Conservation (phyloP, 2,113 vertebrate genomes). For the Chrysemys picta region DNA sequence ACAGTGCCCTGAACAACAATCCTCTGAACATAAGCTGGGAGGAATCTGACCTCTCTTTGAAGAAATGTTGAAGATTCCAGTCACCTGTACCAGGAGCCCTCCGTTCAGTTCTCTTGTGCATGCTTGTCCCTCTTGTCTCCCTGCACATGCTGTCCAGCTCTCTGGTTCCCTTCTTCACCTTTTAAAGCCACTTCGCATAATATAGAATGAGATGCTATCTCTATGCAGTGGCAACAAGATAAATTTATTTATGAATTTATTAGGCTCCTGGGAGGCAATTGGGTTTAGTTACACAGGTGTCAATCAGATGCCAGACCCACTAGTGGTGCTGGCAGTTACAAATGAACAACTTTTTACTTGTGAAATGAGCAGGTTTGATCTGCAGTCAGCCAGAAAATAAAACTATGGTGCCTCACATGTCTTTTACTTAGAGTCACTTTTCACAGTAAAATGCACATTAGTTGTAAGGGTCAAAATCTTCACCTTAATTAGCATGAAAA, state of each 20-base stretch:
- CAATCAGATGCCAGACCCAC: background rate
- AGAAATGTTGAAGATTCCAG: background rate
- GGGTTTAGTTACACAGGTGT: background rate
- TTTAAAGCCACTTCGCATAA: background rate
- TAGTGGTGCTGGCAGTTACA: background rate
- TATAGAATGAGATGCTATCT: background rate
- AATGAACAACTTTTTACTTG: background rate
- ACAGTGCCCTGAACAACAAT: background rate
- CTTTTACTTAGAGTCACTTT: background rate
- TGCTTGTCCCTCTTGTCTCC: background rate
- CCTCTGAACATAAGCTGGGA: fast-evolving
- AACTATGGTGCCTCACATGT: fast-evolving
- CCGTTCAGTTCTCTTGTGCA: background rate
- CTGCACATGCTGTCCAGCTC: fast-evolving
- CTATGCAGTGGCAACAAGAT: background rate
- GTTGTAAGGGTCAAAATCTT: background rate
- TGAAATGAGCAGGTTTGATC: background rate
- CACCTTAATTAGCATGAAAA: background rate
- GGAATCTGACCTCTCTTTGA: fast-evolving
- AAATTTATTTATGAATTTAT: background rate
- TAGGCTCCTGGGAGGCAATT: background rate
- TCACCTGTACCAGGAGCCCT: fast-evolving
- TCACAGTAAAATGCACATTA: background rate
- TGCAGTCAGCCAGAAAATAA: background rate
- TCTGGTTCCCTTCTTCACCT: slow-evolving; percentile 18